Percentiles rank a stretch among this genome's conserved stretches.
phyloP scores from a whole-genome alignment of 2,113 vertebrate species.

The Mus musculus region DNA sequence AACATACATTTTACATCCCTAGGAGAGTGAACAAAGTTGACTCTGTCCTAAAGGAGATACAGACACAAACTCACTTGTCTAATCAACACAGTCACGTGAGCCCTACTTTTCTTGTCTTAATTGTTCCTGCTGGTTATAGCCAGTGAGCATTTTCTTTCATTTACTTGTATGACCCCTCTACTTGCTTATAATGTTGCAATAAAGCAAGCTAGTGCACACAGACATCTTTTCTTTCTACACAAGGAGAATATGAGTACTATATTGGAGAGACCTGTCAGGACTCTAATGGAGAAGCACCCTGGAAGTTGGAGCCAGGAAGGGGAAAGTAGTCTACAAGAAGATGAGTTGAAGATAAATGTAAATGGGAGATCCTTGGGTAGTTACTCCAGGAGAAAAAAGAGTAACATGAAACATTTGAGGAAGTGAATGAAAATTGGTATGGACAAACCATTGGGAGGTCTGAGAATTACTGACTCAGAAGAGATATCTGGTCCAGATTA shows the following conservation, averaged over 20 bases:
- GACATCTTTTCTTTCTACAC: not conserved
- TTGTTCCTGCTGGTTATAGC: not conserved
- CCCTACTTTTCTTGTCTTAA: not conserved
- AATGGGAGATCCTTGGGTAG: not conserved
- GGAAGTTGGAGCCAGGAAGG: not conserved
- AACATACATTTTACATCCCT: not conserved
- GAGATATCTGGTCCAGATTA: not conserved
- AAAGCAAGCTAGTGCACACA: not conserved
- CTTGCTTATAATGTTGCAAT: not conserved
- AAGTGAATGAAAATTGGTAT: not conserved
- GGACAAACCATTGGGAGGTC: accelerated
- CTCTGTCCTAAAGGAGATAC: not conserved
- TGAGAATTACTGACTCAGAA: not conserved
- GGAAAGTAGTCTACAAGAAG: accelerated
- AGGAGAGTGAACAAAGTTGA: not conserved
- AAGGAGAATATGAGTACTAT: not conserved
- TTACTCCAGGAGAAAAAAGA: not conserved
- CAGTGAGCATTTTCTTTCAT: not conserved
- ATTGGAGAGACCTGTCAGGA: not conserved
- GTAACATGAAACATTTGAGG: not conserved
- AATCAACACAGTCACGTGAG: accelerated
- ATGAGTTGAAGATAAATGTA: not conserved
- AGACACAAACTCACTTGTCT: not conserved
- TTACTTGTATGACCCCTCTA: not conserved
- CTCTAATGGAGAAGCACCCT: not conserved